Evolutionary conservation across 2,888 invertebrate species (phyloP).

Genomic region (Idaea aversata): DNA sequence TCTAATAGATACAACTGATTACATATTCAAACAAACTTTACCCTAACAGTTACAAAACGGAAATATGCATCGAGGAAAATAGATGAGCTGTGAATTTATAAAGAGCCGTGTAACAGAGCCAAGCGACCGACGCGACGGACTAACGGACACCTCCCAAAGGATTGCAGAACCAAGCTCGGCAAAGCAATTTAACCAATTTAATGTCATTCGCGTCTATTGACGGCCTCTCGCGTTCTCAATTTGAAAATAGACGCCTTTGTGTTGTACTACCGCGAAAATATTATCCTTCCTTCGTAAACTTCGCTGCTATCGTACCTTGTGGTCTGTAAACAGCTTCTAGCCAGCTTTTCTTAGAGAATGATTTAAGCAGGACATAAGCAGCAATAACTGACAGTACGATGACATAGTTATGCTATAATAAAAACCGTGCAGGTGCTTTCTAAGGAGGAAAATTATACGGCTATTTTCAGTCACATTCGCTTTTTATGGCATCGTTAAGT

Average conservation of each 20-base stretch:
- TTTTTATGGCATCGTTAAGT: conserved; percentile 23
- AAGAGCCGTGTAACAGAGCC: conserved; percentile 33
- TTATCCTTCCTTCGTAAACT: conserved; percentile 21
- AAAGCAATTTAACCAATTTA: conserved; percentile 78
- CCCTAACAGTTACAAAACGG: conserved; percentile 28
- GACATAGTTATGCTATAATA: conserved; percentile 64
- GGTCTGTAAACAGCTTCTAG: not conserved
- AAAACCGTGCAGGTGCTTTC: conserved; percentile 44
- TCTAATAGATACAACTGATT: conserved; percentile 5
- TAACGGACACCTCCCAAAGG: conserved; percentile 62
- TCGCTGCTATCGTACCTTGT: not conserved
- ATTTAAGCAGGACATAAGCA: conserved; percentile 63
- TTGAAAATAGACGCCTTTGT: conserved; percentile 73
- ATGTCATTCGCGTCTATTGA: conserved; percentile 75
- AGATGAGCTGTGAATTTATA: conserved; percentile 48
- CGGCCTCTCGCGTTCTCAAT: conserved; percentile 70
- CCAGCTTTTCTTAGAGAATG: conserved; percentile 57
- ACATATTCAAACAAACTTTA: conserved; percentile 7
- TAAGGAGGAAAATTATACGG: conserved; percentile 38
- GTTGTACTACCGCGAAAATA: conserved; percentile 57
- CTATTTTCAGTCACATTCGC: conserved; percentile 38
- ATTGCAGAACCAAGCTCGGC: conserved; percentile 63
- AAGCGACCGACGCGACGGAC: conserved; percentile 36
- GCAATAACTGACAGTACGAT: conserved; percentile 50
- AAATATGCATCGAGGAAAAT: conserved; percentile 39